A percentile compares a stretch with the other conserved stretches of the same genome.
These are phyloP conservation scores for Tetramorium parvispinum DNA, from an alignment of 1,140 invertebrate genomes.

Conservation along the genomic window DNA sequence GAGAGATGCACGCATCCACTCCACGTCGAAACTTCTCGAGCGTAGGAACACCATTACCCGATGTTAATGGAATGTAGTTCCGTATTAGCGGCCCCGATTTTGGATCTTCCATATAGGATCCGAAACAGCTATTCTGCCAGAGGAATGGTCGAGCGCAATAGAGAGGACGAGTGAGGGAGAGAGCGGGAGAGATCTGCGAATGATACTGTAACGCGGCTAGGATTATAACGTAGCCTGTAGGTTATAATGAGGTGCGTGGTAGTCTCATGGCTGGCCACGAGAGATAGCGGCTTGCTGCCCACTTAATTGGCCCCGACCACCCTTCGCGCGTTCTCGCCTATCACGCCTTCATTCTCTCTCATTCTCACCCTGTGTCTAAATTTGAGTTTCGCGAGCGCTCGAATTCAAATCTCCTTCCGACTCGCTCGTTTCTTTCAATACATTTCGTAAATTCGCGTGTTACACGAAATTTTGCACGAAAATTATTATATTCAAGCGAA, in stretches of 20 bases:
- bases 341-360: conserved; percentile 26
- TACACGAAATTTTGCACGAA: not conserved
- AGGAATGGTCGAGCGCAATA: conserved; percentile 53
- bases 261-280: conserved; percentile 77
- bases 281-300: conserved; percentile 77
- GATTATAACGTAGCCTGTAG: conserved; percentile 77
- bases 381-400: conserved; percentile 29
- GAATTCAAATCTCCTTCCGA: conserved; percentile 11
- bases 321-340: conserved; percentile 67
- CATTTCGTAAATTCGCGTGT: not conserved
- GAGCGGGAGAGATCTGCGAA: conserved; percentile 71
- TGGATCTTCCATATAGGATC: conserved; percentile 73
- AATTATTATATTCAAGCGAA: not conserved
- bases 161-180: conserved; percentile 33
- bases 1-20: not conserved
- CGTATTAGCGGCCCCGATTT: conserved; percentile 75
- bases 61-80: conserved; percentile 77
- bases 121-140: conserved; percentile 68
- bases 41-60: conserved; percentile 71
- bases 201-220: conserved; percentile 77
- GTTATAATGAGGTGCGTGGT: conserved; percentile 80
- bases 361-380: conserved; percentile 39
- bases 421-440: conserved; percentile 13
- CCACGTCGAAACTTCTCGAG: conserved; percentile 51
- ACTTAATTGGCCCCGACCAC: conserved; percentile 78